These are phyloP conservation scores for Drosophila varians DNA, from an alignment of 1,140 invertebrate genomes.

Conservation along the genomic window DNA sequence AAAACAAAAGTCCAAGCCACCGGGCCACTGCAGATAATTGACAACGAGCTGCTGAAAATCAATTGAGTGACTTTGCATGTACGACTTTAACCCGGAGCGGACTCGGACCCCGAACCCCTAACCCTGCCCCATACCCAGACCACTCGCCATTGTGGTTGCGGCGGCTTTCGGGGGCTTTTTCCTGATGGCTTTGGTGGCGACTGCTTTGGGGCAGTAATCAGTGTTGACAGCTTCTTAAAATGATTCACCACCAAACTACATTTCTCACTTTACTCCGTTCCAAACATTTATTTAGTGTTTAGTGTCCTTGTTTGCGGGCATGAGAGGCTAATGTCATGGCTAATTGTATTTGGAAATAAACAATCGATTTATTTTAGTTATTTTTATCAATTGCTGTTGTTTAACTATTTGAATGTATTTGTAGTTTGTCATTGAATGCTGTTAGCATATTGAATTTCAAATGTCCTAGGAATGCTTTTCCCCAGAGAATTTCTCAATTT, in stretches of 20 bases:
- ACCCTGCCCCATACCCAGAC: too few species aligned
- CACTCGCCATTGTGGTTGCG: conserved; percentile 19
- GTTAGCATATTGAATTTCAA: too few species aligned
- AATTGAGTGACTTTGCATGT: conserved; percentile 76
- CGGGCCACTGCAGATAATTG: conserved; percentile 62
- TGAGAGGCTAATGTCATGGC: not conserved
- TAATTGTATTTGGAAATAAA: not conserved
- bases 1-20: conserved; percentile 55
- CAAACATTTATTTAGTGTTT: not conserved
- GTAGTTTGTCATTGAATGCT: too few species aligned
- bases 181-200: conserved; percentile 6
- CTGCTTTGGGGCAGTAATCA: conserved; percentile 4
- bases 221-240: conserved; percentile 3
- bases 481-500: too few species aligned
- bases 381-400: too few species aligned
- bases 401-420: too few species aligned
- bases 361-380: not conserved
- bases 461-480: too few species aligned
- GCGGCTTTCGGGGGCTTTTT: not conserved
- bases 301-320: not conserved
- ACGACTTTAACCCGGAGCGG: conserved; percentile 14
- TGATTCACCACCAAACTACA: not conserved
- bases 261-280: not conserved
- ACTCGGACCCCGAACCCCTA: too few species aligned
- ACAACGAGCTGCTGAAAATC: conserved; percentile 67